Evolutionary conservation across 2,113 vertebrate species (phyloP), one percentile per base, ranked within the genome.

Genomic region (Heterocephalus glaber): DNA sequence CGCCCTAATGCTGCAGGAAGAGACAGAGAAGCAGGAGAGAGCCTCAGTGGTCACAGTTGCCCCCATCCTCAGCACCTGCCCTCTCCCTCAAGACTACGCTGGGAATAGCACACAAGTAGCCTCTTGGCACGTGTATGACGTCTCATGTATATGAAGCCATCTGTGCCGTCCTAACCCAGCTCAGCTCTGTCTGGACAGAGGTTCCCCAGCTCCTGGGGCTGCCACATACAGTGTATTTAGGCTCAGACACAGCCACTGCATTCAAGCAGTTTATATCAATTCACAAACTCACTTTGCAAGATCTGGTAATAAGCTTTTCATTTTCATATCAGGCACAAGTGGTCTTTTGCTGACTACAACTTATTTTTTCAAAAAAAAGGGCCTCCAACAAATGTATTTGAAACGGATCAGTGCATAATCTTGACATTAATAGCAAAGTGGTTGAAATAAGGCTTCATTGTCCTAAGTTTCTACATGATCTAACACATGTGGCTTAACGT

Each of bases 1-100:
- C 28, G 76, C 12, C 33, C 49, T 6, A 47, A 35, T 0, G 14
- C 24, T 0, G 14, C 26, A 26, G 33, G 61, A 5, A 56, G 12
- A 84, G 65, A 70, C 30, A 24, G 10, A 28, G 49, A 2, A 13
- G 44, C 33, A 24, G 49, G 41, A 17, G 5, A 12, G 70, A 6
- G 58, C 74, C 41, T 44, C 17, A 17, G 2, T 0, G 10, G 5
- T 13, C 35, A 3, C 0, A 1, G 7, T 26, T n/a, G 11, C 14
- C 7, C 7, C n/a, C 44, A 16, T 2, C 0, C 7, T 5, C 0
- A 7, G 63, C 8, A 7, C 38, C 30, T 6, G 4, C 12, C 3
- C 26, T n/a, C 26, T 33, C 24, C 30, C 52, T n/a, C 26, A 28
- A 47, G 2, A 2, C 26, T 12, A 7, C 26, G 3, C 0, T 13